Evolutionary conservation across 2,113 vertebrate species (phyloP).

Genomic region (Corythoichthys intestinalis): DNA sequence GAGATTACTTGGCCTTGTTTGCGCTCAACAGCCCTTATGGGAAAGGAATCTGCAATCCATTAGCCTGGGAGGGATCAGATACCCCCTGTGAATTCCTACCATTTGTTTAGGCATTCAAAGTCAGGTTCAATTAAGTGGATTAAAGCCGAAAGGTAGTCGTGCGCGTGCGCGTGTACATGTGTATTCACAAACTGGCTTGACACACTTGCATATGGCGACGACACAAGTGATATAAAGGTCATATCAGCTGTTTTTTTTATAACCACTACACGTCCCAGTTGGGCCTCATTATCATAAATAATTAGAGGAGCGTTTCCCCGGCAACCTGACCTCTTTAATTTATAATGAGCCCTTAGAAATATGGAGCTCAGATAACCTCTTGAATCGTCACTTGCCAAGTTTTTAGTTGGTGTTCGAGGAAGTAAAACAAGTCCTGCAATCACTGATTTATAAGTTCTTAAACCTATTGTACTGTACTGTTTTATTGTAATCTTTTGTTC

Average conservation of each 20-base stretch:
- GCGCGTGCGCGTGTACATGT: constrained; percentile 16
- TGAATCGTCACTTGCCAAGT: not conserved
- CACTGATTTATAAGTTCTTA: too few species aligned
- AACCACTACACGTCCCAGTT: not conserved
- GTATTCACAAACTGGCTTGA: not conserved
- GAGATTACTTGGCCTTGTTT: constrained; percentile 75
- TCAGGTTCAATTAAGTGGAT: constrained; percentile 75
- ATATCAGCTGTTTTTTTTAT: not conserved
- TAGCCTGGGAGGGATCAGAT: constrained; percentile 69
- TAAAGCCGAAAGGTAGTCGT: constrained; percentile 47
- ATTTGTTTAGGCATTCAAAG: constrained; percentile 77
- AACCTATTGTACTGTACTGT: too few species aligned
- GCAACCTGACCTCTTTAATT: constrained; percentile 13
- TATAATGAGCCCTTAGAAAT: constrained; percentile 6
- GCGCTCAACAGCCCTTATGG: constrained; percentile 64
- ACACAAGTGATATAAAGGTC: not conserved
- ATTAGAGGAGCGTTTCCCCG: not conserved
- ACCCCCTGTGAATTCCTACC: constrained; percentile 71
- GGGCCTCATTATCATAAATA: constrained; percentile 4
- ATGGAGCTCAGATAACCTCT: constrained; percentile 5
- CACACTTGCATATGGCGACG: not conserved
- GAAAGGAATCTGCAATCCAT: constrained; percentile 76
- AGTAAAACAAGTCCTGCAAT: too few species aligned
- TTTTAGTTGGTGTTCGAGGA: not conserved
- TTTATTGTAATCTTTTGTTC: too few species aligned